Base-by-base conservation (phyloP, 2,888 invertebrate species). In the Amphipoea oculea region DNA sequence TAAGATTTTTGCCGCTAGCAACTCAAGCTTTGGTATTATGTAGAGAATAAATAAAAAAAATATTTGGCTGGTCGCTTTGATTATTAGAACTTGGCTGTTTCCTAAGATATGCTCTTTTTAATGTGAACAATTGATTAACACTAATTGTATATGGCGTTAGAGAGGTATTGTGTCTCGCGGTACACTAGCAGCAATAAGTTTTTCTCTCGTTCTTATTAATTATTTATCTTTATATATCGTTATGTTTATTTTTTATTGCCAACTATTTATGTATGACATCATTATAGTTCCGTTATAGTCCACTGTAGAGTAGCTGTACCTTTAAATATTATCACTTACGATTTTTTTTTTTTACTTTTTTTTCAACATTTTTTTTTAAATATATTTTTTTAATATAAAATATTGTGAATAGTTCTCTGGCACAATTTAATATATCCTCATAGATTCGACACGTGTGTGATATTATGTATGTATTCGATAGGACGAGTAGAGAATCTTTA, bases 31-130 rank as follows among this genome's bases (percentile, higher is more conserved):
- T 93, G 92, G 92, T 93, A 92, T 91, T 91, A 81, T 88, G 94
- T 94, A 94, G 94, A 93, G 87, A 92, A 90, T 89, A 89, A 88
- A 90, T 84, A 85, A 89, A 90, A 90, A 93, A 93, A 95, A 96
- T 95, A 95, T 95, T 95, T 95, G 96, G 95, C 95, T 95, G 96
- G 95, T 95, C 95, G 96, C 95, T 96, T 95, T 92, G 90, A 90
- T 92, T 86, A 85, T 92, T 95, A 96, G 95, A 94, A 90, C 90
- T 94, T 95, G 95, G 95, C 95, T 96, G 96, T 94, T 94, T 92
- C 91, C 90, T 93, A 88, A 91, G 89, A 93, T 91, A 91, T 91
- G 94, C 94, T 95, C 93, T 92, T 90, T 92, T 92, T 86, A 90
- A 91, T 94, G 94, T 95, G 93, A 89, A 84, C 29, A 89, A 88